These are phyloP conservation scores for Limnephilus marmoratus DNA, from an alignment of 2,888 invertebrate species.

Conservation along the genomic window DNA sequence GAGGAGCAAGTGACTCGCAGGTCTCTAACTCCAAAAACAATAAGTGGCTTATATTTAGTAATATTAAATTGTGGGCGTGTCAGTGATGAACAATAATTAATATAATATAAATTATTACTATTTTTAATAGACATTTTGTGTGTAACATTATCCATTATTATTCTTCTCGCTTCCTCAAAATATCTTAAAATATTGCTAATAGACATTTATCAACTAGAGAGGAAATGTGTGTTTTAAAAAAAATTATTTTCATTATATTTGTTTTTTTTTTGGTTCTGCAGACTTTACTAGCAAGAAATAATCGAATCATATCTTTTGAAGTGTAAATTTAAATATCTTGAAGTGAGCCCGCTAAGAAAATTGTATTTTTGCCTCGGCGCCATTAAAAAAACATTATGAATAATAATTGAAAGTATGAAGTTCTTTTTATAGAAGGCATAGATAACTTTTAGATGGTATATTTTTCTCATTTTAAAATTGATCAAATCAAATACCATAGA, in stretches of 20 bases:
- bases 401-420: not conserved
- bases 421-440: not conserved
- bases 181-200: not conserved
- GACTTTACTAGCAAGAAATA: not conserved
- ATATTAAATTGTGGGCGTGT: slow-evolving; percentile 13
- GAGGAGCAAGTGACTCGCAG: not conserved
- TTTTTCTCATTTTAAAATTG: not conserved
- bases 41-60: slow-evolving; percentile 32
- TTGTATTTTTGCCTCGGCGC: not conserved
- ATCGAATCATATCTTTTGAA: not conserved
- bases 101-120: slow-evolving; percentile 13
- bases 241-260: not conserved
- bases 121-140: slow-evolving; percentile 12
- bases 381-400: not conserved
- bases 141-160: not conserved
- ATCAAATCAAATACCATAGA: not conserved
- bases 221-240: not conserved
- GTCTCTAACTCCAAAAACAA: slow-evolving; percentile 22
- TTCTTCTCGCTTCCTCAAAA: slow-evolving; percentile 18
- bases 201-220: slow-evolving; percentile 1
- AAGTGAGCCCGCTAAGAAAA: not conserved
- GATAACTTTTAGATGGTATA: not conserved
- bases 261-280: not conserved
- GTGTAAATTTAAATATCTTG: not conserved
- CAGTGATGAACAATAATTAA: slow-evolving; percentile 29